These are phyloP conservation scores for Ypsolopha scabrella DNA, from an alignment of 2,888 invertebrate genomes.

Conservation along the genomic window DNA sequence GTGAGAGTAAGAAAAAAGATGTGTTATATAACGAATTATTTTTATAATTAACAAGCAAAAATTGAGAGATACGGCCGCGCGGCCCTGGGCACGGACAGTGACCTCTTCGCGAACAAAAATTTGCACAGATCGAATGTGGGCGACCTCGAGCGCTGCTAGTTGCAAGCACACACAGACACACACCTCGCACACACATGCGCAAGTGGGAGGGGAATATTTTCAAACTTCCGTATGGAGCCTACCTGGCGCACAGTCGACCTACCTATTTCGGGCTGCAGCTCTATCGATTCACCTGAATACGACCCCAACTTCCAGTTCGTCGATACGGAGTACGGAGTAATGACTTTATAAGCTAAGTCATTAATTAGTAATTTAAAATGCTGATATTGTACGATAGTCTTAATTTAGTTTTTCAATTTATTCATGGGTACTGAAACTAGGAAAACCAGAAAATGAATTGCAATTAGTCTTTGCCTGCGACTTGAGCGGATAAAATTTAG, in stretches of 20 bases:
- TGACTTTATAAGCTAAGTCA: too few relatives aligned
- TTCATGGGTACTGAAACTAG: too few relatives aligned
- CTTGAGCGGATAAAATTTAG: too few relatives aligned
- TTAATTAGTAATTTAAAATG: too few relatives aligned
- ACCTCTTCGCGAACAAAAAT: conserved; percentile 56
- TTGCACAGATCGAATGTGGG: conserved; percentile 70
- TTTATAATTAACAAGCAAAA: conserved; percentile 71
- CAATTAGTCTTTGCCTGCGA: too few relatives aligned
- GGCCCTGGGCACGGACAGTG: conserved; percentile 63
- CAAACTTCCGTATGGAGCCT: conserved; percentile 43
- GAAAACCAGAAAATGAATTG: too few relatives aligned
- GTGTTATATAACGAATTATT: conserved; percentile 69
- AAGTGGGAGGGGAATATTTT: conserved; percentile 39
- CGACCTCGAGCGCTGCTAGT: conserved; percentile 60
- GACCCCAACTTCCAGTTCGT: neutral
- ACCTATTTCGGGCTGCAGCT: neutral
- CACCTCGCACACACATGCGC: conserved; percentile 16
- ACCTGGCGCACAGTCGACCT: conserved; percentile 7
- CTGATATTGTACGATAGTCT: too few relatives aligned
- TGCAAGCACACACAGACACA: conserved; percentile 38
- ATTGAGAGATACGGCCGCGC: conserved; percentile 63
- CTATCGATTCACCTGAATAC: conserved; percentile 12
- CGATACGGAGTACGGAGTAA: too few relatives aligned
- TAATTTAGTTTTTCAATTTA: too few relatives aligned
- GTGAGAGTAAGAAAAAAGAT: conserved; percentile 29